Evolutionary conservation across 2,888 invertebrate genomes (phyloP), one percentile per base, ranked within the genome.

Genomic region (Drosophila paranaensis): DNA sequence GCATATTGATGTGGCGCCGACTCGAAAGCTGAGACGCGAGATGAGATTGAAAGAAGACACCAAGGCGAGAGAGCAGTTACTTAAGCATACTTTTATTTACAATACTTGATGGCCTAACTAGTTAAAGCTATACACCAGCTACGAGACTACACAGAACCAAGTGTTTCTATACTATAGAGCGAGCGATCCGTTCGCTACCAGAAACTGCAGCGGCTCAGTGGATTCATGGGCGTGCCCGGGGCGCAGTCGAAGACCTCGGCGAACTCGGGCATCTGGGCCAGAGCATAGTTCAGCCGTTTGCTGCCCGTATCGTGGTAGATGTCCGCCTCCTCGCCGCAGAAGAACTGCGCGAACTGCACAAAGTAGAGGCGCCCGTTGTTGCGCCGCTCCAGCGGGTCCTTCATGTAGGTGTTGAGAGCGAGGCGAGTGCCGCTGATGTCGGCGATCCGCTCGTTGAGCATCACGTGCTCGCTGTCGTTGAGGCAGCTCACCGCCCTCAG

Each of bases 281-380:
- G 48, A 5, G 82, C 85, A 53, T 90, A 91, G 56, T 91, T 90
- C 4, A 91, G 35, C 0, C 91, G 83, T 40, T 84, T 55, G 54
- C 86, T 90, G 70, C 90, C 88, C 61, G 77, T 39, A 25, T 91
- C 91, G 45, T 91, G 91, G 45, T 53, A 76, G 2, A 61, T 60
- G 62, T 91, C 91, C 10, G 75, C 74, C 53, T 77, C 64, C n/a
- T 84, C 77, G 42, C 89, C 91, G 56, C 91, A 91, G 60, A 91
- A 91, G 72, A 91, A 91, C 46, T 91, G 91, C 9, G 91, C 88
- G 27, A 91, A 91, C 45, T 91, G 91, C 13, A 91, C 63, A 54
- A 91, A 91, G 60, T 85, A 91, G 16, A 91, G 13, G 1, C 71
- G 79, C 0, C 88, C 90, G 58, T 90, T 85, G 35, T 65, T 55